These are phyloP conservation scores for Galeopterus variegatus DNA, from an alignment of 2,113 vertebrate species.

Conservation along the genomic window DNA sequence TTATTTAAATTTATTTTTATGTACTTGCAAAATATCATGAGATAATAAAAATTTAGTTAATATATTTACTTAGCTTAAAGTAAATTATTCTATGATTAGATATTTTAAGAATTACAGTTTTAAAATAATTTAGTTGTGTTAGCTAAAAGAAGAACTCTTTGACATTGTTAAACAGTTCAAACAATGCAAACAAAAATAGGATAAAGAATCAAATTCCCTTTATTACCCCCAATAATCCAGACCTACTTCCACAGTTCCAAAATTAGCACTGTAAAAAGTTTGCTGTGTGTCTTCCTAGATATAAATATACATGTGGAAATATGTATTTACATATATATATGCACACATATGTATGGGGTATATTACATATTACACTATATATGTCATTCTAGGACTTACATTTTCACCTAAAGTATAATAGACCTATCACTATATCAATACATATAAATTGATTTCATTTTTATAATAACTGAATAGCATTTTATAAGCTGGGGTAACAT, in stretches of 20 bases:
- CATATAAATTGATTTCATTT: background rate
- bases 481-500: background rate
- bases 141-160: background rate
- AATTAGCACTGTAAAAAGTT: background rate
- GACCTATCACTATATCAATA: background rate
- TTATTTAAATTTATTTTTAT: background rate
- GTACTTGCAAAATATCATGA: background rate
- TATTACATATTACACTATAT: background rate
- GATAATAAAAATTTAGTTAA: background rate
- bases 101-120: background rate
- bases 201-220: background rate
- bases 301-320: background rate
- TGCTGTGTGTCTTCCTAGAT: background rate
- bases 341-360: background rate
- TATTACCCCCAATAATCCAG: background rate
- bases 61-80: background rate
- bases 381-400: background rate
- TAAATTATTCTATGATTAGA: background rate
- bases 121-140: background rate
- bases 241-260: background rate
- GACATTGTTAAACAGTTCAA: background rate
- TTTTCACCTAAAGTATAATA: background rate
- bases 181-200: background rate
- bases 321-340: background rate
- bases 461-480: background rate